Evolutionary conservation across 1,140 invertebrate genomes (phyloP), one percentile per base, ranked within the genome.

Genomic region (Aradophagus sp.): DNA sequence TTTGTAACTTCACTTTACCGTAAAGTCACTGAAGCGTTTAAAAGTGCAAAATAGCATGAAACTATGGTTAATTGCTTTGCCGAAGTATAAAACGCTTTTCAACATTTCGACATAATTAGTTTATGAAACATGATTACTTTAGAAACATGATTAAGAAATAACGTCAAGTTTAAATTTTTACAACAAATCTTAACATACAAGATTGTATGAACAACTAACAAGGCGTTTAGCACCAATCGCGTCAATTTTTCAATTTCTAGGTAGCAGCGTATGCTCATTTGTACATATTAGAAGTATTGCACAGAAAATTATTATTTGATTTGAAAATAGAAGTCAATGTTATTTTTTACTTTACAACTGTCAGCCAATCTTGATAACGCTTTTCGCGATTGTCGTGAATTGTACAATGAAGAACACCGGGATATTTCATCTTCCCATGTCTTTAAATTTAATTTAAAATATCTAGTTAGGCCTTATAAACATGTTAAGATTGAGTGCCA

Each of bases 281-380:
- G 14, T 45, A 38, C 10, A 17, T n/a, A 10, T 8, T 47, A 38
- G 19, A 35, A 17, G 19, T 58, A 58, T 58, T 58, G 53, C 53
- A 58, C 53, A 19, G 14, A 1, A 56, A 29, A 42, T 15, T 17
- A 14, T 32, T 12, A n/a, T 50, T 42, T 12, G 4, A 10, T 38
- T 61, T 36, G 1, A 14, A 32, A 27, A 36, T 29, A 36, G 39
- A 34, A 17, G 23, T 5, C 8, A n/a, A n/a, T n/a, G n/a, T n/a
- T n/a, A n/a, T n/a, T n/a, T n/a, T n/a, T n/a, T n/a, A n/a, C n/a
- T n/a, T n/a, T n/a, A n/a, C n/a, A n/a, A n/a, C n/a, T n/a, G n/a
- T n/a, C n/a, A n/a, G n/a, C n/a, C n/a, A n/a, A n/a, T n/a, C n/a
- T n/a, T n/a, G n/a, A n/a, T n/a, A n/a, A n/a, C n/a, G n/a, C n/a